phyloP scores from a whole-genome alignment of 2,113 vertebrate species.

The Rhea pennata region DNA sequence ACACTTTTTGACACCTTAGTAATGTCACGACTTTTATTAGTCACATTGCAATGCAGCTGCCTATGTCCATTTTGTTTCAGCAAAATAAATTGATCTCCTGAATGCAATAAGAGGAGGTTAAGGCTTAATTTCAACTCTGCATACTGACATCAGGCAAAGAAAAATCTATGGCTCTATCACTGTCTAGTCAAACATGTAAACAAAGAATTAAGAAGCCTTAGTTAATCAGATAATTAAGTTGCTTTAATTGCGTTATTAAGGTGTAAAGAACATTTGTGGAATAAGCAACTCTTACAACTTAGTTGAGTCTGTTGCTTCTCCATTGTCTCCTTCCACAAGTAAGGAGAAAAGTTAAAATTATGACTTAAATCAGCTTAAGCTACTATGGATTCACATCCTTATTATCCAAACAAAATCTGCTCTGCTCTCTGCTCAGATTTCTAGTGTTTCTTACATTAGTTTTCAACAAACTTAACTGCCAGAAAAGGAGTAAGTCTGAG shows the following conservation, averaged over 20 bases:
- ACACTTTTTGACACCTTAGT: background rate
- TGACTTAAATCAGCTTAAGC: background rate
- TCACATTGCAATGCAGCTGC: background rate
- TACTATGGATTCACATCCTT: background rate
- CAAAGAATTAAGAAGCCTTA: background rate
- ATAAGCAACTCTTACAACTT: background rate
- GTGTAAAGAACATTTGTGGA: background rate
- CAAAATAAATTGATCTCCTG: slow-evolving; percentile 2
- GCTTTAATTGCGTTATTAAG: background rate
- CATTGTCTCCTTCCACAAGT: background rate
- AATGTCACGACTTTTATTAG: background rate
- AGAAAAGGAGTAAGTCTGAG: background rate
- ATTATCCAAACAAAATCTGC: background rate
- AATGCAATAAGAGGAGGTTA: background rate
- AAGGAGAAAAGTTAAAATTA: background rate
- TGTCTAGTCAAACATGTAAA: background rate
- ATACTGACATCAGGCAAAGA: background rate
- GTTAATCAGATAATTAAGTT: background rate
- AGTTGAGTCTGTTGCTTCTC: background rate
- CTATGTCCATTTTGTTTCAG: background rate
- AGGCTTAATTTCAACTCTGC: background rate
- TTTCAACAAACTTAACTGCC: background rate
- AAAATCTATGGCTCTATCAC: background rate
- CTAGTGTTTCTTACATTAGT: background rate
- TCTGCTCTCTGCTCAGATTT: background rate